Evolutionary conservation across 2,888 invertebrate genomes (phyloP), one percentile per base, ranked within the genome.

Genomic region (Parnassius orleans): DNA sequence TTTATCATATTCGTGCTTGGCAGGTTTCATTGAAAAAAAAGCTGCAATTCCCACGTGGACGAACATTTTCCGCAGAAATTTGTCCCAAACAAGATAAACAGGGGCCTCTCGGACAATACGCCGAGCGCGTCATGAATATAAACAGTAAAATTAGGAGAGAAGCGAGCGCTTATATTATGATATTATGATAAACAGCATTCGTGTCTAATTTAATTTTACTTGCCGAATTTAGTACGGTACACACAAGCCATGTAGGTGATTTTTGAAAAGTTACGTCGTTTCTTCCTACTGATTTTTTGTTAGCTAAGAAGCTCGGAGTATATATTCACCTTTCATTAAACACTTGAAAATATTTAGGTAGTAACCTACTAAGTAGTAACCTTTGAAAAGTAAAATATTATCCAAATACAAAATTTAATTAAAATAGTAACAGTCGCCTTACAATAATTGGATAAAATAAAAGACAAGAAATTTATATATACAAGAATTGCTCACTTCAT

Each of bases 131-230:
- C 80, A 87, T 90, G 90, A 89, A 90, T 90, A 88, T 87, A 87
- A 90, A 90, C 87, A 84, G 87, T 84, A 77, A 78, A 87, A 90
- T 90, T 90, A 90, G 82, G 79, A 72, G 69, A 68, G 73, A 71
- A 72, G 68, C 76, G 71, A 66, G 75, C 68, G 73, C 69, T 54
- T 48, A 33, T 33, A 33, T 33, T 71, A 72, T 74, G 71, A 75
- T 84, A 85, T 87, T 84, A 85, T 87, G 86, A 86, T 84, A 83
- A 79, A 87, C 83, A 82, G 75, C 81, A 77, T 79, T 78, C 77
- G 81, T 68, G 81, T 73, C 79, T 86, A 86, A 89, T 88, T 88
- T 87, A 84, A 87, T 87, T 87, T 33, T 73, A 72, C 77, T 75
- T 72, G 72, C 72, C 70, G 72, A 78, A 81, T 83, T 81, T 80